Base-by-base conservation (phyloP, 2,797 vertebrate species). In the Clamator glandarius region DNA sequence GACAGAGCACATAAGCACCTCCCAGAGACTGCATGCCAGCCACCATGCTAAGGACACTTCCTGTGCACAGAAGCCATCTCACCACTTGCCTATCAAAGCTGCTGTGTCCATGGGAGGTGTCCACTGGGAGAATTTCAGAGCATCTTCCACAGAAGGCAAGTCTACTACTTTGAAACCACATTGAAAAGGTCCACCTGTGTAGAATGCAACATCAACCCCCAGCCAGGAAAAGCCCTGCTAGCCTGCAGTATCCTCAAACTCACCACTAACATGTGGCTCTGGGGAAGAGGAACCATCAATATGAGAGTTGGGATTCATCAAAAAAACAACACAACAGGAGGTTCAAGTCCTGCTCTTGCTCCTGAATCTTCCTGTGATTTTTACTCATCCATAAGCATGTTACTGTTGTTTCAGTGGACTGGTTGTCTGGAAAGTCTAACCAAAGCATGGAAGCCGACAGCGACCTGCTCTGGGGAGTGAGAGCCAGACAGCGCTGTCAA, bases 401-500 rank as follows among this genome's bases (percentile, higher is more conserved):
- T 48, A 31, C 23, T 44, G 28, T 31, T 68, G 33, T 70, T 76
- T 28, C 82, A 87, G 46, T 1, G 6, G 55, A 39, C 1, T 46
- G 35, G 23, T 57, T 88, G 15, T 1, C 19, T 79, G 70, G 72
- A 48, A 81, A 83, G 66, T 16, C 64, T 55, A 80, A 69, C 23
- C 63, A 69, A 69, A 77, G 19, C 0, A 4, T 57, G 20, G 58
- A 50, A 84, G 72, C 90, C 78, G 76, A 89, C 66, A 68, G 64
- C 0, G 72, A 91, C 92, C 92, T 86, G 82, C 87, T 84, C 84
- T 0, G 0, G 75, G 0, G 61, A 82, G 54, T 5, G 8, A 9
- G 55, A 91, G 94, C 94, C 94, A 95, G 89, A 92, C 82, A 92
- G 94, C 2, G 0, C 72, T 87, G 96, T 95, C 93, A 95, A 96